phyloP scores from a whole-genome alignment of 2,113 vertebrate species.

The Tenebrosternarchus preto region DNA sequence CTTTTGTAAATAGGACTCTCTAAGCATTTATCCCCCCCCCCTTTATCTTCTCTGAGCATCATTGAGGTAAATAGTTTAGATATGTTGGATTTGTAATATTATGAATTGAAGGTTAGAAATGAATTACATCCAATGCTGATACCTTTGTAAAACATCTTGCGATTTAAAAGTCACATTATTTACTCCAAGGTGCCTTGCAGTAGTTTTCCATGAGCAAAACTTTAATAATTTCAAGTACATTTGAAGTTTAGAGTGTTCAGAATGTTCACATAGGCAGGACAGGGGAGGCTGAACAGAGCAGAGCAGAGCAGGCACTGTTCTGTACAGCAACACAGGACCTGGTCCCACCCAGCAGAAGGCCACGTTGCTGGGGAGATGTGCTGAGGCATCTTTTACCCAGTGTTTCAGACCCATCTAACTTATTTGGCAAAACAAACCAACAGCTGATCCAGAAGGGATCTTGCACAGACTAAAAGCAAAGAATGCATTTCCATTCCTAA shows the following conservation, averaged over 20 bases:
- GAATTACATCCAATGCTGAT: too few species aligned
- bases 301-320: background rate
- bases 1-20: slow-evolving; percentile 1
- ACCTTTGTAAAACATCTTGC: too few species aligned
- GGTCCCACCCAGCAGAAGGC: background rate
- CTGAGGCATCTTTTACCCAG: background rate
- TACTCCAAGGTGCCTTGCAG: too few species aligned
- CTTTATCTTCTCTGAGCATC: too few species aligned
- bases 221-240: too few species aligned
- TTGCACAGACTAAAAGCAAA: background rate
- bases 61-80: background rate
- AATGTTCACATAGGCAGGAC: background rate
- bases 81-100: background rate
- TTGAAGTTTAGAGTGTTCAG: too few species aligned
- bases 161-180: too few species aligned
- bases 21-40: too few species aligned
- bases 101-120: background rate
- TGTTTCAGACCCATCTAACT: background rate
- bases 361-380: background rate
- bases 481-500: background rate
- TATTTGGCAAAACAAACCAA: slow-evolving; percentile 1
- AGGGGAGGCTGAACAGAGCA: background rate
- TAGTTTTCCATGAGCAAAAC: too few species aligned
- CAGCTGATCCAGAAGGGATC: background rate
- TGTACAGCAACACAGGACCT: background rate